These are phyloP conservation scores for Platalea minor DNA, from an alignment of 2,797 vertebrate genomes.

Conservation along the genomic window DNA sequence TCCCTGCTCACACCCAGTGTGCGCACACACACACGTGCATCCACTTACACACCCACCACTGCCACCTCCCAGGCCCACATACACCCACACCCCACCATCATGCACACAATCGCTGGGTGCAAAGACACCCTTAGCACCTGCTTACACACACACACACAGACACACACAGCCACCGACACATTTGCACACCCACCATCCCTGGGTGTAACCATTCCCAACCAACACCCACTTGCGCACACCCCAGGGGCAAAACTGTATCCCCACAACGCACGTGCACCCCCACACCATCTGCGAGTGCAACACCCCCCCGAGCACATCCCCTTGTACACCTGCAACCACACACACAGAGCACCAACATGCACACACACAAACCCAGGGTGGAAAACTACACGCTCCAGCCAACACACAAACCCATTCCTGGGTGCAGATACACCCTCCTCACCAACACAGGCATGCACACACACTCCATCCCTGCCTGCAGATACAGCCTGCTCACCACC, in stretches of 20 bases:
- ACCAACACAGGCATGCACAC: background rate
- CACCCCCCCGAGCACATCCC: accelerated
- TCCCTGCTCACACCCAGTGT: background rate
- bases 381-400: background rate
- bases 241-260: accelerated
- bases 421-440: background rate
- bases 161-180: background rate
- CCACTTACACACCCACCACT: background rate
- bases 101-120: accelerated
- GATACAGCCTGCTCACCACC: background rate
- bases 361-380: background rate
- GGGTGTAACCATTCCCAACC: background rate
- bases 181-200: background rate
- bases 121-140: background rate
- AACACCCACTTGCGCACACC: background rate
- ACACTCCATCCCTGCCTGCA: background rate
- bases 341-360: background rate
- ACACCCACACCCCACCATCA: background rate
- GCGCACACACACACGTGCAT: background rate
- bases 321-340: background rate
- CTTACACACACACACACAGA: background rate
- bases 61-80: background rate
- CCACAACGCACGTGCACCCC: accelerated
- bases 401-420: background rate
- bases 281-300: background rate